Conservation (phyloP, 2,113 vertebrate species). For the rat (Rattus norvegicus) region GRCr8 NC_086027.1:97960501-97961000, state of each 20-base stretch:
- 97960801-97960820: background rate
- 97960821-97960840: background rate
- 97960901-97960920: constrained; percentile 70
- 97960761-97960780: background rate
- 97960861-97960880: constrained; percentile 54
- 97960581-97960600: background rate
- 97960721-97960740: background rate
- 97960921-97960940: constrained; percentile 70
- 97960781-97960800: background rate
- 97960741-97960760: background rate
- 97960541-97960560: background rate
- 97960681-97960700: background rate
- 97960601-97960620: background rate
- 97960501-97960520: background rate
- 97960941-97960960: constrained; percentile 74
- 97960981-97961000: constrained; percentile 70
- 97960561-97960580: background rate
- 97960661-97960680: background rate
- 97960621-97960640: background rate
- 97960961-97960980: constrained; percentile 76
- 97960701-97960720: background rate
- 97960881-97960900: constrained; percentile 75
- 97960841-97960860: background rate
- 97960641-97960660: background rate
- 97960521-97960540: background rate